Evolutionary conservation across 1,140 invertebrate species (phyloP).

Genomic region (Pogonomyrmex barbatus): DNA sequence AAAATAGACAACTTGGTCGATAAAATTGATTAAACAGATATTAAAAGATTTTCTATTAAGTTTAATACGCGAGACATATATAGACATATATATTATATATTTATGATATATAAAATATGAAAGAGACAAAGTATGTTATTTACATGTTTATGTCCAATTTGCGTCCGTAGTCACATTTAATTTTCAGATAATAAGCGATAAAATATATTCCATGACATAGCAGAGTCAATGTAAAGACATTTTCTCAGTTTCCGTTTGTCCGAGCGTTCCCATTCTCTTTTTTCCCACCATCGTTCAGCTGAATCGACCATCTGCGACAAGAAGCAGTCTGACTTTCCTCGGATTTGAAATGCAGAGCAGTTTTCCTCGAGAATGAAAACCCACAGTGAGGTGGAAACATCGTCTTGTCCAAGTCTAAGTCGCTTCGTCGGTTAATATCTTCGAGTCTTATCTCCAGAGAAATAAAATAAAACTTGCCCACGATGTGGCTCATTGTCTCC

Average conservation of each 20-base stretch:
- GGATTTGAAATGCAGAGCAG: constrained; percentile 76
- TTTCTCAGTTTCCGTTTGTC: constrained; percentile 47
- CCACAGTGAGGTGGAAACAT: constrained; percentile 68
- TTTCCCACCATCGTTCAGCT: constrained; percentile 37
- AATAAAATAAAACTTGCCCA: constrained; percentile 56
- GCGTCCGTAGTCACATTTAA: background rate
- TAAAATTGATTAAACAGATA: background rate
- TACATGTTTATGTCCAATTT: background rate
- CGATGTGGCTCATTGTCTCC: constrained; percentile 49
- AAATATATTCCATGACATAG: constrained; percentile 18
- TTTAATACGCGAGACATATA: background rate
- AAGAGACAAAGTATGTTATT: background rate
- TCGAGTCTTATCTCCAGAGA: constrained; percentile 42
- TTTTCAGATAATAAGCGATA: background rate
- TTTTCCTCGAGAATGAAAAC: constrained; percentile 66
- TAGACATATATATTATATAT: background rate
- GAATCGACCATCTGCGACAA: constrained; percentile 73
- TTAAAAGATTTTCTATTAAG: background rate
- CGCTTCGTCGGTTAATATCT: constrained; percentile 73
- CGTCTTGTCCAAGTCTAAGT: constrained; percentile 72
- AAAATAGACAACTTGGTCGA: background rate
- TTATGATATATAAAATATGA: background rate
- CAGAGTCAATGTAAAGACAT: constrained; percentile 19
- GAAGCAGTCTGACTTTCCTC: constrained; percentile 71
- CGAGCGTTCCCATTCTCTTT: constrained; percentile 14